Evolutionary conservation across 2,888 invertebrate species (phyloP).

Genomic region (Alloplasta piceator): DNA sequence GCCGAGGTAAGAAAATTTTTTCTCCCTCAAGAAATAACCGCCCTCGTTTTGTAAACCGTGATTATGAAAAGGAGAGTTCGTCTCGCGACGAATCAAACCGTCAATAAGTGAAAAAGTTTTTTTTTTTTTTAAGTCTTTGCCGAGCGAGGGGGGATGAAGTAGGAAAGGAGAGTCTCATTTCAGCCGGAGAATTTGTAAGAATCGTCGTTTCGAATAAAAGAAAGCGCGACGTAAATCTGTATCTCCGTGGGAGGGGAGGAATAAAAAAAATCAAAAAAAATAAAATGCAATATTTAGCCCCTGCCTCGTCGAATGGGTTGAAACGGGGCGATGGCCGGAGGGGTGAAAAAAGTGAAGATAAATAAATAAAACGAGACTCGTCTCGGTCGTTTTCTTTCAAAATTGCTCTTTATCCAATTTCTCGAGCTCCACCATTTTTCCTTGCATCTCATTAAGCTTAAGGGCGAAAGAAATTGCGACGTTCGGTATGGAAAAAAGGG

Average conservation of each 20-base stretch:
- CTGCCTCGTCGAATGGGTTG: conserved; percentile 45
- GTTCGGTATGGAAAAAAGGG: conserved; percentile 68
- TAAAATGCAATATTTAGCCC: conserved; percentile 32
- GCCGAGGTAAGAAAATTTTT: conserved; percentile 41
- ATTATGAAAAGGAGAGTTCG: conserved; percentile 47
- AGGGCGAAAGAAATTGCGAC: conserved; percentile 77
- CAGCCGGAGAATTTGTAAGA: conserved; percentile 49
- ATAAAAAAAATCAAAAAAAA: conserved; percentile 37
- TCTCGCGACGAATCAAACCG: conserved; percentile 71
- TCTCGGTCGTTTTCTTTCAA: conserved; percentile 78
- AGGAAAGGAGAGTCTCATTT: conserved; percentile 51
- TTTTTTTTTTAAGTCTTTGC: neutral
- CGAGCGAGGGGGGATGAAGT: too few species aligned
- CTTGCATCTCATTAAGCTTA: conserved; percentile 81
- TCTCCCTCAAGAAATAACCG: neutral
- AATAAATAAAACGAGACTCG: conserved; percentile 64
- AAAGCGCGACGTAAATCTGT: neutral
- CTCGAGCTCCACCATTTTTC: conserved; percentile 70
- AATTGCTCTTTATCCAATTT: conserved; percentile 83
- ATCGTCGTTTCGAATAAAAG: neutral
- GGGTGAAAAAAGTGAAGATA: conserved; percentile 28
- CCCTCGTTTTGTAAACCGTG: conserved; percentile 12
- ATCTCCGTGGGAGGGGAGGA: conserved; percentile 24
- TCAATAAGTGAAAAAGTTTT: conserved; percentile 30
- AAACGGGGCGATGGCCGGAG: conserved; percentile 21